phyloP scores from a whole-genome alignment of 1,140 invertebrate species.

The Caligus rogercresseyi region DNA sequence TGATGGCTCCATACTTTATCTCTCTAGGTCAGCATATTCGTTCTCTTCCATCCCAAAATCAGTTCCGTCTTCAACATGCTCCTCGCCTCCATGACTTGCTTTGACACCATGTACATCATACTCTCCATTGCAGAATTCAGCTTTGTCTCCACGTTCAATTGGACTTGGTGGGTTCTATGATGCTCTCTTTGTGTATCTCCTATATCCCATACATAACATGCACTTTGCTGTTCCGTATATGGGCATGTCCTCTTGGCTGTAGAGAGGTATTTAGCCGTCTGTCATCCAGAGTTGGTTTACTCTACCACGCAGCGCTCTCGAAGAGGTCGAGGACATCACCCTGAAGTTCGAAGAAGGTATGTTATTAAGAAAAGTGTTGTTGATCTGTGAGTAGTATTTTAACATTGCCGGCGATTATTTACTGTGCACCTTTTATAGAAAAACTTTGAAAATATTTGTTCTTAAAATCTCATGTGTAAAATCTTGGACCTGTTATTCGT shows the following conservation, averaged over 20 bases:
- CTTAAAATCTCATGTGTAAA: too few species aligned
- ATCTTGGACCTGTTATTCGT: too few species aligned
- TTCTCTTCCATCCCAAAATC: not conserved
- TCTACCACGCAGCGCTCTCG: slow-evolving; percentile 2
- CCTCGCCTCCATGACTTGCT: slow-evolving; percentile 5
- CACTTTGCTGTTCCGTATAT: slow-evolving; percentile 4
- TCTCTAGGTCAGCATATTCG: slow-evolving; percentile 6
- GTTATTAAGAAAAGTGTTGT: too few species aligned
- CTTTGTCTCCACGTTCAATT: slow-evolving; percentile 5
- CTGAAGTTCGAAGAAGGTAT: not conserved
- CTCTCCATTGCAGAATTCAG: not conserved
- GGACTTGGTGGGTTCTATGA: slow-evolving; percentile 5
- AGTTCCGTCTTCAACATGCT: slow-evolving; percentile 6
- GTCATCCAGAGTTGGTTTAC: slow-evolving; percentile 16
- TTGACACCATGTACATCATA: slow-evolving; percentile 16
- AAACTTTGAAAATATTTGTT: too few species aligned
- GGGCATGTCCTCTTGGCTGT: slow-evolving; percentile 4
- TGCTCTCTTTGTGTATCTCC: slow-evolving; percentile 7
- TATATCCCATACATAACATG: slow-evolving; percentile 13
- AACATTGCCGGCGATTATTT: too few species aligned
- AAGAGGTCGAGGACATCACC: not conserved
- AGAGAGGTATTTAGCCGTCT: slow-evolving; percentile 13
- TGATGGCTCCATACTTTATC: too few species aligned
- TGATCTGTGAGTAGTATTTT: too few species aligned
- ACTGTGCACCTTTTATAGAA: too few species aligned